Conservation (phyloP, 2,888 invertebrate genomes). For the Scaptomyza polygonia region DNA sequence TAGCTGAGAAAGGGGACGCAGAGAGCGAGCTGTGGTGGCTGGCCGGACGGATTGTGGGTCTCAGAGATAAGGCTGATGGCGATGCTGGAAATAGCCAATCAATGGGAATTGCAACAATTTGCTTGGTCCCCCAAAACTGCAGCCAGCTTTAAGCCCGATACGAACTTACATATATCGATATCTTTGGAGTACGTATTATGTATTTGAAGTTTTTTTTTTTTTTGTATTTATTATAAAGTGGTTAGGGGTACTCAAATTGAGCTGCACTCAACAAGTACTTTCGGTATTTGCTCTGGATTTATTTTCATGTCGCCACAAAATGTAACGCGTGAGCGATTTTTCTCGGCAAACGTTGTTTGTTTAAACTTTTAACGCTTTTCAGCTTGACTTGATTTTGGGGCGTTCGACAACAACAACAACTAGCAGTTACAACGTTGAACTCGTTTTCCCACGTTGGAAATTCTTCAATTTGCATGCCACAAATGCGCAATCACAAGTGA, state of each 20-base stretch:
- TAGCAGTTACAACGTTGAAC: constrained; percentile 51
- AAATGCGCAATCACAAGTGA: constrained; percentile 72
- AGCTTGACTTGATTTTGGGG: constrained; percentile 69
- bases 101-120: constrained; percentile 64
- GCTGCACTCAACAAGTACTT: constrained; percentile 31
- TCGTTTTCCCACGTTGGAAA: constrained; percentile 80
- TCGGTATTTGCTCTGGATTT: constrained; percentile 56
- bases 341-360: constrained; percentile 62
- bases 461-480: constrained; percentile 79
- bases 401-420: constrained; percentile 38
- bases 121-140: constrained; percentile 35
- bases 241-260: constrained; percentile 14
- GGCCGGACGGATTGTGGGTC: constrained; percentile 3
- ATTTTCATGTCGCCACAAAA: constrained; percentile 56
- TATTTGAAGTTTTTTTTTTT: constrained; percentile 7
- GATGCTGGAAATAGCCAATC: constrained; percentile 71
- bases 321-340: constrained; percentile 72
- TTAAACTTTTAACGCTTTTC: constrained; percentile 71
- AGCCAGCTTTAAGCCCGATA: constrained; percentile 31
- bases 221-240: constrained; percentile 18
- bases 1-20: constrained; percentile 45
- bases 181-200: constrained; percentile 34
- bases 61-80: constrained; percentile 54
- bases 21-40: background rate
- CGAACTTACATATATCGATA: constrained; percentile 51